A percentile compares a stretch with the other conserved stretches of the same genome.
Conservation (phyloP, 2,888 invertebrate species). For the Platerodrilus igneus region DNA sequence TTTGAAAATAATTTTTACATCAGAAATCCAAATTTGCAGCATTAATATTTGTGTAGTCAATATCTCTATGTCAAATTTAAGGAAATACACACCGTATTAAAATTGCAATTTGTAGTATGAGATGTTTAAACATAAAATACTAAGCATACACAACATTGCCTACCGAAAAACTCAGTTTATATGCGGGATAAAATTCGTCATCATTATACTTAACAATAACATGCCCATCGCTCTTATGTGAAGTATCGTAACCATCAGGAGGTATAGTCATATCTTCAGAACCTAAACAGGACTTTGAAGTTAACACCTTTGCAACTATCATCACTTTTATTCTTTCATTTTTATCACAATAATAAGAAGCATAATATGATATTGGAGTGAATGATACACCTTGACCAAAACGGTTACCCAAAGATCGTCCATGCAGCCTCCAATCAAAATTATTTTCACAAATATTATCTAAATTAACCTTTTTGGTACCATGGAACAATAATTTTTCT, state of each 20-base stretch:
- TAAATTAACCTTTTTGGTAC: slow-evolving; percentile 29
- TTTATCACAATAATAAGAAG: slow-evolving; percentile 32
- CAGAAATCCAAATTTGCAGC: too few species aligned
- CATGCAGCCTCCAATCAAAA: slow-evolving; percentile 37
- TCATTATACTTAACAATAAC: slow-evolving; percentile 38
- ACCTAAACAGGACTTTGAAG: slow-evolving; percentile 26
- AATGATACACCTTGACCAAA: slow-evolving; percentile 39
- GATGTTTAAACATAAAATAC: too few species aligned
- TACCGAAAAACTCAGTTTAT: slow-evolving; percentile 30
- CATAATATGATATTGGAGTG: slow-evolving; percentile 32
- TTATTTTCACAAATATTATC: slow-evolving; percentile 33
- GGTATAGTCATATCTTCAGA: slow-evolving; percentile 30
- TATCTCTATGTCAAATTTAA: too few species aligned
- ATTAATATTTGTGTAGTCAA: too few species aligned
- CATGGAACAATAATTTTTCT: slow-evolving; percentile 34
- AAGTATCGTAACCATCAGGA: slow-evolving; percentile 32
- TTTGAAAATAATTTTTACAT: too few species aligned
- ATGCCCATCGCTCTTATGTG: slow-evolving; percentile 29
- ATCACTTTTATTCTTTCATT: slow-evolving; percentile 27
- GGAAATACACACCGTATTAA: too few species aligned
- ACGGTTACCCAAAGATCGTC: slow-evolving; percentile 25
- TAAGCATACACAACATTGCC: too few species aligned
- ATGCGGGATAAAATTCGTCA: slow-evolving; percentile 37
- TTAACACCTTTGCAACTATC: slow-evolving; percentile 33
- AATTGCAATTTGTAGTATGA: too few species aligned